Evolutionary conservation across 2,888 invertebrate genomes (phyloP).

Genomic region (Schizaphis graminum): DNA sequence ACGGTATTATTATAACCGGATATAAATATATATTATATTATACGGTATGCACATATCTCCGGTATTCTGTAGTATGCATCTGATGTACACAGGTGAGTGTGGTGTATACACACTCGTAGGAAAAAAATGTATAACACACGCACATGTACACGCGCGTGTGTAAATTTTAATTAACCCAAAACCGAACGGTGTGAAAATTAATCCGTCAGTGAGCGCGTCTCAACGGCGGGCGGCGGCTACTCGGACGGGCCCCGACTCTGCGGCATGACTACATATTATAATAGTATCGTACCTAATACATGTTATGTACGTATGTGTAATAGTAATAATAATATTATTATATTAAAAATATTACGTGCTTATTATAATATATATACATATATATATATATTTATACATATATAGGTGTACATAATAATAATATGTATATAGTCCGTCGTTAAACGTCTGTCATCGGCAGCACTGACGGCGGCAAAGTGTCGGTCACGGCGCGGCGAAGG

Average conservation of each 20-base stretch:
- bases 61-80: too few relatives aligned
- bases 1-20: conserved; percentile 9
- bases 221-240: background rate
- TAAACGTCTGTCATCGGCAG: conserved; percentile 52
- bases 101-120: background rate
- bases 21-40: background rate
- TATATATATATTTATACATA: background rate
- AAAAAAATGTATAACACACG: background rate
- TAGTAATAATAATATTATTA: background rate
- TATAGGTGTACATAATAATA: background rate
- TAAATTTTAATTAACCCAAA: conserved; percentile 52
- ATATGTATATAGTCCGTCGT: conserved; percentile 25
- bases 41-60: too few relatives aligned
- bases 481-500: background rate
- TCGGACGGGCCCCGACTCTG: background rate
- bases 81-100: background rate
- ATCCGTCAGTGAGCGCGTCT: conserved; percentile 36
- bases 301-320: background rate
- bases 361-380: background rate
- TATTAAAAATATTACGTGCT: conserved; percentile 11
- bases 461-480: background rate
- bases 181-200: conserved; percentile 50
- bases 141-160: background rate
- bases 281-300: background rate
- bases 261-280: background rate